Percentiles rank a stretch among this genome's conserved stretches.
Conservation (phyloP, 2,113 vertebrate species). For the Oryctolagus cuniculus region mOryCun1.1 NC_091445.1:51257001-51257500, state of each 20-base stretch:
- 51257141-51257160: conserved; percentile 88
- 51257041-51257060: background rate
- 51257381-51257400: accelerated
- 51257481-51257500: conserved; percentile 87
- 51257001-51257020: background rate
- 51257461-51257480: conserved; percentile 89
- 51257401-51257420: background rate
- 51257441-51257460: conserved; percentile 78
- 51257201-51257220: conserved; percentile 73
- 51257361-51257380: conserved; percentile 83
- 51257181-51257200: conserved; percentile 83
- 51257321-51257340: conserved; percentile 83
- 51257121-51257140: conserved; percentile 87
- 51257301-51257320: conserved; percentile 85
- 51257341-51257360: conserved; percentile 46
- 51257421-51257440: conserved; percentile 29
- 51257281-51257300: conserved; percentile 77
- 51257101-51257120: conserved; percentile 84
- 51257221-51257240: conserved; percentile 88
- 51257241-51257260: conserved; percentile 78
- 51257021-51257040: background rate
- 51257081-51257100: background rate
- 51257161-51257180: conserved; percentile 88
- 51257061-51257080: background rate
- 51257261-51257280: conserved; percentile 79